Conservation (phyloP, 2,888 invertebrate species). For the Oxycera nigricornis region DNA sequence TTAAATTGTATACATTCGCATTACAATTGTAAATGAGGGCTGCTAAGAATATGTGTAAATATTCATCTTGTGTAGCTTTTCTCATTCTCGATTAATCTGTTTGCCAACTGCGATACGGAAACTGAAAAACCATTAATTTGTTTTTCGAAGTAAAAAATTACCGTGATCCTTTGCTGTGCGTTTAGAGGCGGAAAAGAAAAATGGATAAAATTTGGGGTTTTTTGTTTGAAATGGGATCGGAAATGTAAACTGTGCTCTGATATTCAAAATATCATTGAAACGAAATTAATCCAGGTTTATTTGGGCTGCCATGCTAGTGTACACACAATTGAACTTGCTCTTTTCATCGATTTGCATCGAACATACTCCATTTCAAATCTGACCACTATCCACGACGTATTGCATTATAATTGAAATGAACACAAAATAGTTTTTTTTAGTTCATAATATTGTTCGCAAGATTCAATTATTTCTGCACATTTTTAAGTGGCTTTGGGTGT, state of each 20-base stretch:
- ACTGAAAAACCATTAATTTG: constrained; percentile 19
- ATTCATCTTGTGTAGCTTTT: not conserved
- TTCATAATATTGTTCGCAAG: no score
- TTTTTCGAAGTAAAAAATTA: not conserved
- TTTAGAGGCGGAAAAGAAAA: not conserved
- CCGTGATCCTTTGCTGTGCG: not conserved
- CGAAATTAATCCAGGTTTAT: no score
- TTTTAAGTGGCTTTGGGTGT: no score
- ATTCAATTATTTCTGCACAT: no score
- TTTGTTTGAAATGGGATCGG: not conserved
- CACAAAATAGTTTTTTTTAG: no score
- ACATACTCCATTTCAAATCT: no score
- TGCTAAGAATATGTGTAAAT: constrained; percentile 31
- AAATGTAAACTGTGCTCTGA: not conserved
- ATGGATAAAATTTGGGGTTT: not conserved
- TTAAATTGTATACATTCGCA: not conserved
- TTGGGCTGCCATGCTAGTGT: no score
- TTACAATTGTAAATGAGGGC: not conserved
- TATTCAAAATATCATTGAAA: no score
- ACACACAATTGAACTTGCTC: no score
- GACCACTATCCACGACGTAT: no score
- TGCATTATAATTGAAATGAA: no score
- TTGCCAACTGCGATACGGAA: not conserved
- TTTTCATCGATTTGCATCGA: no score
- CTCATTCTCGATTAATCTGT: not conserved